These are phyloP conservation scores for Mellivora capensis DNA, from an alignment of 2,113 vertebrate species.

Conservation along the genomic window DNA sequence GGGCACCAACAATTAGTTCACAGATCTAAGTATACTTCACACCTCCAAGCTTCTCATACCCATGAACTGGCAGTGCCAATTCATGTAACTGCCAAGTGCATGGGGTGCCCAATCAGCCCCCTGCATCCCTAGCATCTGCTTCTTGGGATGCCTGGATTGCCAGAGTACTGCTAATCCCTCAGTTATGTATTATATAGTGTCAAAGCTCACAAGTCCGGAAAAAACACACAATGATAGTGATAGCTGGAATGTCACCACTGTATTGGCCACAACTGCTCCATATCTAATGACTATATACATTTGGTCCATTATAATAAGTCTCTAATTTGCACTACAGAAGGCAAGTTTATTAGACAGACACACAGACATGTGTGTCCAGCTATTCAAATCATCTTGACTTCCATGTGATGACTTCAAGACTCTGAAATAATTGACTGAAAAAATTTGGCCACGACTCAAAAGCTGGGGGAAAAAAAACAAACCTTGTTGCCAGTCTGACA, in stretches of 20 bases:
- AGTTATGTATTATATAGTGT: slow-evolving; percentile 28
- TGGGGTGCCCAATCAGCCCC: slow-evolving; percentile 52
- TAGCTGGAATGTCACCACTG: slow-evolving; percentile 13
- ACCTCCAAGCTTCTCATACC: slow-evolving; percentile 13
- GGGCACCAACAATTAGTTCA: slow-evolving; percentile 40
- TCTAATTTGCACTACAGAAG: slow-evolving; percentile 40
- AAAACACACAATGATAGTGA: slow-evolving; percentile 47
- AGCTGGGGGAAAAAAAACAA: neutral
- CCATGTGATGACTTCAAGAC: slow-evolving; percentile 40
- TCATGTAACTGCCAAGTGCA: slow-evolving; percentile 59
- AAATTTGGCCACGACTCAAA: slow-evolving; percentile 67
- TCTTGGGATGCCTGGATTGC: slow-evolving; percentile 34
- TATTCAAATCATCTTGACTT: slow-evolving; percentile 44
- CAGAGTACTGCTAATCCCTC: slow-evolving; percentile 29
- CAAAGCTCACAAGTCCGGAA: slow-evolving; percentile 56
- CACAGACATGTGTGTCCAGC: neutral
- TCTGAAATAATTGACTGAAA: slow-evolving; percentile 44
- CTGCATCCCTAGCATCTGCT: slow-evolving; percentile 63
- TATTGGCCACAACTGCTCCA: neutral
- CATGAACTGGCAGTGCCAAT: slow-evolving; percentile 39
- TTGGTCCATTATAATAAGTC: neutral
- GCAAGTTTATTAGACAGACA: slow-evolving; percentile 29
- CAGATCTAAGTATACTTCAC: slow-evolving; percentile 3
- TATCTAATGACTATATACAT: neutral
- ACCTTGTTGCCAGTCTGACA: slow-evolving; percentile 44